phyloP scores from a whole-genome alignment of 1,140 invertebrate genomes.

The Procambarus virginalis region DNA sequence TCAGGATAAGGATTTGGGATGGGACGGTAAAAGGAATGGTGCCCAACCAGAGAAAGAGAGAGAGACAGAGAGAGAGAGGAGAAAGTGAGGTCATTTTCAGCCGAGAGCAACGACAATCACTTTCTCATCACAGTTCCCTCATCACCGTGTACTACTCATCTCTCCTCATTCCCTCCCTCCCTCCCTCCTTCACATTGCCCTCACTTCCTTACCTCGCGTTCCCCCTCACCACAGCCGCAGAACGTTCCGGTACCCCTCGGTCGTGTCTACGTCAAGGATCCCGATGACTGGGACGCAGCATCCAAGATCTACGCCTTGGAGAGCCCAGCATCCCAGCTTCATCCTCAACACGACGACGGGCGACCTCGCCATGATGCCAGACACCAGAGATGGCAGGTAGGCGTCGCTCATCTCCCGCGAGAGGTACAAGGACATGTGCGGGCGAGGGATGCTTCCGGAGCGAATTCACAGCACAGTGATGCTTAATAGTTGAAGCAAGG shows the following conservation, averaged over 20 bases:
- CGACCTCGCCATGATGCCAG: conserved; percentile 9
- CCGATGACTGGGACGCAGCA: conserved; percentile 33
- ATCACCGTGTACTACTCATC: no score
- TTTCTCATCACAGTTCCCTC: no score
- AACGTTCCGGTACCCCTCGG: conserved; percentile 1
- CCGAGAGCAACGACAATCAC: no score
- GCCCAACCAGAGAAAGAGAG: no score
- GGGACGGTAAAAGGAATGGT: no score
- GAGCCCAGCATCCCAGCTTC: background rate
- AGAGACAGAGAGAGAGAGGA: no score
- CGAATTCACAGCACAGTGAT: no score
- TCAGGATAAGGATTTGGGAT: no score
- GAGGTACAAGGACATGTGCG: no score
- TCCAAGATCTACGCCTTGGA: conserved; percentile 33
- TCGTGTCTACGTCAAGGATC: conserved; percentile 19
- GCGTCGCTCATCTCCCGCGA: background rate
- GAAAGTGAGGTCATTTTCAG: no score
- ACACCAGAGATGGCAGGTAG: conserved; percentile 12
- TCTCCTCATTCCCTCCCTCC: background rate
- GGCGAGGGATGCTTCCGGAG: no score
- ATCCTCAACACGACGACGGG: conserved; percentile 24
- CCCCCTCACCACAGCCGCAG: background rate
- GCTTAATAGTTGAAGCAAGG: no score
- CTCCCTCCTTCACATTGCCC: background rate
- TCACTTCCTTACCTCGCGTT: background rate